Conservation (phyloP, 1,140 invertebrate species). For the Euura lappo region DNA sequence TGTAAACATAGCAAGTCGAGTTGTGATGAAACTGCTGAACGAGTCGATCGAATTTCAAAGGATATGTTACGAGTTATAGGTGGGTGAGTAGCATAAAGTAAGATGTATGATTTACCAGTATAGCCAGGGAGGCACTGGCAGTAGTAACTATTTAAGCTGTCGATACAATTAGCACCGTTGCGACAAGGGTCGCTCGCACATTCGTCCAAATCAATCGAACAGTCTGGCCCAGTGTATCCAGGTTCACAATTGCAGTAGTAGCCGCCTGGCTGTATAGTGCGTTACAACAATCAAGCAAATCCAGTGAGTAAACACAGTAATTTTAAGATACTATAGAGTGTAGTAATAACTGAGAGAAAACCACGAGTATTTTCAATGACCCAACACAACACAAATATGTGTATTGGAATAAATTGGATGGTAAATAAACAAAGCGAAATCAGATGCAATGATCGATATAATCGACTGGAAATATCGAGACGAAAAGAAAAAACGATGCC, state of each 20-base stretch:
- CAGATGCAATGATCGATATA: background rate
- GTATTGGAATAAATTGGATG: too few species aligned
- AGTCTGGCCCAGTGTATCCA: constrained; percentile 72
- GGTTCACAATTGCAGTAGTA: constrained; percentile 78
- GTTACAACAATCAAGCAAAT: background rate
- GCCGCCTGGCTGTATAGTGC: constrained; percentile 55
- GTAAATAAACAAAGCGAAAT: background rate
- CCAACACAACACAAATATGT: too few species aligned
- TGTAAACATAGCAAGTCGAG: too few species aligned
- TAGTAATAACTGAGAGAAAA: background rate
- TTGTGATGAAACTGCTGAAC: too few species aligned
- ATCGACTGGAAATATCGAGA: too few species aligned
- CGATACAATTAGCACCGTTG: constrained; percentile 74
- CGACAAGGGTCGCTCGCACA: constrained; percentile 68
- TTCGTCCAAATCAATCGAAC: constrained; percentile 64
- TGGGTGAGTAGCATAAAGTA: background rate
- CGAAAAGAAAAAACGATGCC: background rate
- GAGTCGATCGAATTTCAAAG: background rate
- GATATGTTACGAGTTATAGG: constrained; percentile 7
- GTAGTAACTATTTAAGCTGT: constrained; percentile 66
- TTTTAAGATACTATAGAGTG: constrained; percentile 15
- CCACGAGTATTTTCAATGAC: too few species aligned
- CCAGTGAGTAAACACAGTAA: background rate
- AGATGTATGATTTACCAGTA: constrained; percentile 59
- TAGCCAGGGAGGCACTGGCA: constrained; percentile 76